A percentile compares a stretch with the other conserved stretches of the same genome.
phyloP scores from a whole-genome alignment of 2,797 vertebrate genomes.

The Rhadinocentrus ornatus region DNA sequence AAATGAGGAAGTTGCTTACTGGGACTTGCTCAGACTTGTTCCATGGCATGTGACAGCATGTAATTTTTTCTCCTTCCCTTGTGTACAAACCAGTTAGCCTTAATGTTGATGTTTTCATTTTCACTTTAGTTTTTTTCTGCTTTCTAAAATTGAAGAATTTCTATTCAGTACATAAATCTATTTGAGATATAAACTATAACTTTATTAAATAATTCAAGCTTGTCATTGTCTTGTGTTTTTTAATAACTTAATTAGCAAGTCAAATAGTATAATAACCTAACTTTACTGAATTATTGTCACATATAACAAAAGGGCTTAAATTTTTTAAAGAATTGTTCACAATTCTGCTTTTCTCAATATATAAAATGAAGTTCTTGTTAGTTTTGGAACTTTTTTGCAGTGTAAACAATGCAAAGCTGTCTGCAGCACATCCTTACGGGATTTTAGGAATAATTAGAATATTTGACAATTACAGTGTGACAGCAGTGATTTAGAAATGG shows the following conservation, averaged over 20 bases:
- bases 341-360: no score
- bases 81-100: background rate
- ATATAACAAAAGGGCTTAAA: background rate
- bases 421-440: background rate
- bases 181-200: background rate
- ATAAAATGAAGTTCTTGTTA: background rate
- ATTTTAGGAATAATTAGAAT: conserved; percentile 24
- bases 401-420: background rate
- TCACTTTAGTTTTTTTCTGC: background rate
- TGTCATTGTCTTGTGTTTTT: background rate
- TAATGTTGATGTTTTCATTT: background rate
- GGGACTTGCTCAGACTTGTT: conserved; percentile 76
- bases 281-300: background rate
- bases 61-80: conserved; percentile 12
- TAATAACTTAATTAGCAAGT: background rate
- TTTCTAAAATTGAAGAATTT: background rate
- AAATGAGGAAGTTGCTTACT: conserved; percentile 66
- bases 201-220: background rate
- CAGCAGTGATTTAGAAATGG: conserved; percentile 12
- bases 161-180: background rate
- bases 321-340: no score
- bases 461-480: background rate
- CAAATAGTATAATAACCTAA: background rate
- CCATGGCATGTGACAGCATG: conserved; percentile 62
- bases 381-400: background rate